Evolutionary conservation across 2,888 invertebrate species (phyloP).

Genomic region (Tetheella fluctuosa): DNA sequence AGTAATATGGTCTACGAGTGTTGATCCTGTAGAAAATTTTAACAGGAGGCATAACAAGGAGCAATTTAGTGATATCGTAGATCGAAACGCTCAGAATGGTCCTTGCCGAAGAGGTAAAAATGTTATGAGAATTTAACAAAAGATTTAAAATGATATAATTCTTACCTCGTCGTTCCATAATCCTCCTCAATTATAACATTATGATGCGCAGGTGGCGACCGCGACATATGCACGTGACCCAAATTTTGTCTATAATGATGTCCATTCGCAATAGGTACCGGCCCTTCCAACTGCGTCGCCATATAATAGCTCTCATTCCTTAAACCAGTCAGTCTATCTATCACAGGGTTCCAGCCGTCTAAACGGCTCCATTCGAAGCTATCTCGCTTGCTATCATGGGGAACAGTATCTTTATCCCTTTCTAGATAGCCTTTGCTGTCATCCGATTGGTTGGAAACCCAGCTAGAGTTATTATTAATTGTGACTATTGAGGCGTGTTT

Average conservation of each 20-base stretch:
- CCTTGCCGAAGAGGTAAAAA: too few species aligned
- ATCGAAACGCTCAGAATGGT: too few species aligned
- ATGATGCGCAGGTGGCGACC: slow-evolving; percentile 79
- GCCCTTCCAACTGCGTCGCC: slow-evolving; percentile 87
- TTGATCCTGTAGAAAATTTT: too few species aligned
- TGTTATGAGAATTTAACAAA: too few species aligned
- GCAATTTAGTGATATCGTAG: too few species aligned
- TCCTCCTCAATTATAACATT: slow-evolving; percentile 88
- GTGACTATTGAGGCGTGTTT: slow-evolving; percentile 79
- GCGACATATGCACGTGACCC: slow-evolving; percentile 73
- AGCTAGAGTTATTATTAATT: slow-evolving; percentile 79
- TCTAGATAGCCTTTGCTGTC: slow-evolving; percentile 80
- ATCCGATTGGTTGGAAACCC: slow-evolving; percentile 80
- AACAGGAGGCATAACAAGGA: too few species aligned
- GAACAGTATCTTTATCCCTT: slow-evolving; percentile 75
- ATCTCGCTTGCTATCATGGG: slow-evolving; percentile 77
- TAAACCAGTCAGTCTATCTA: slow-evolving; percentile 92
- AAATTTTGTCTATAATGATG: slow-evolving; percentile 68
- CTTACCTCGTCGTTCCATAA: slow-evolving; percentile 70
- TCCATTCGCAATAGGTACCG: slow-evolving; percentile 71
- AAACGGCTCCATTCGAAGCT: slow-evolving; percentile 85
- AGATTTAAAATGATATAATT: neutral
- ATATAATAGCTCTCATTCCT: slow-evolving; percentile 97
- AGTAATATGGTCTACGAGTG: too few species aligned
- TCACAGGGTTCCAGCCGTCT: slow-evolving; percentile 93